Evolutionary conservation across 2,113 vertebrate species (phyloP).

Genomic region (Oryzias melastigma): DNA sequence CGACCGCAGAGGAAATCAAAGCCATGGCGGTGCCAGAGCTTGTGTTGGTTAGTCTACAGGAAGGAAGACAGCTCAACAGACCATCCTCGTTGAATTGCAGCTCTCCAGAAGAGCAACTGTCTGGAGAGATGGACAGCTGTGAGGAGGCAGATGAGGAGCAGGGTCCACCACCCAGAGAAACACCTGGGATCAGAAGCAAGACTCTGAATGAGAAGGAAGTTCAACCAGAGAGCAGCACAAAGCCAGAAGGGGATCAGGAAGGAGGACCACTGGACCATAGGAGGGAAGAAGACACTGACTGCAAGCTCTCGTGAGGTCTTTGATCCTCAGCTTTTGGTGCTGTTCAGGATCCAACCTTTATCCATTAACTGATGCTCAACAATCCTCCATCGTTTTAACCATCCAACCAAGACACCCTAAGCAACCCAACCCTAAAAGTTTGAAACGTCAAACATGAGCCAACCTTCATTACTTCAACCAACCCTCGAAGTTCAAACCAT

Average conservation of each 20-base stretch:
- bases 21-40: slow-evolving; percentile 11
- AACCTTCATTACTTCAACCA: no score
- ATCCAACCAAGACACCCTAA: no score
- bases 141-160: slow-evolving; percentile 47
- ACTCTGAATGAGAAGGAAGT: not conserved
- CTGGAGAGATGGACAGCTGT: slow-evolving; percentile 63
- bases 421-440: no score
- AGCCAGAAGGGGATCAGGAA: not conserved
- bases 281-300: slow-evolving; percentile 7
- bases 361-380: no score
- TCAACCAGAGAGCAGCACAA: not conserved
- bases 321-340: not conserved
- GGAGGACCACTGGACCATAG: not conserved
- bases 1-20: slow-evolving; percentile 12
- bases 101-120: not conserved
- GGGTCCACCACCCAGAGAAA: not conserved
- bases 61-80: not conserved
- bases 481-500: no score
- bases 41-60: not conserved
- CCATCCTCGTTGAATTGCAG: rapidly evolving
- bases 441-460: no score
- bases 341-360: slow-evolving; percentile 81
- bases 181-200: not conserved
- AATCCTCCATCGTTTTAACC: no score
- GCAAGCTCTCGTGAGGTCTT: slow-evolving; percentile 5